A percentile compares a stretch with the other conserved stretches of the same genome.
phyloP scores from a whole-genome alignment of 1,140 invertebrate species.

The Limonius californicus region DNA sequence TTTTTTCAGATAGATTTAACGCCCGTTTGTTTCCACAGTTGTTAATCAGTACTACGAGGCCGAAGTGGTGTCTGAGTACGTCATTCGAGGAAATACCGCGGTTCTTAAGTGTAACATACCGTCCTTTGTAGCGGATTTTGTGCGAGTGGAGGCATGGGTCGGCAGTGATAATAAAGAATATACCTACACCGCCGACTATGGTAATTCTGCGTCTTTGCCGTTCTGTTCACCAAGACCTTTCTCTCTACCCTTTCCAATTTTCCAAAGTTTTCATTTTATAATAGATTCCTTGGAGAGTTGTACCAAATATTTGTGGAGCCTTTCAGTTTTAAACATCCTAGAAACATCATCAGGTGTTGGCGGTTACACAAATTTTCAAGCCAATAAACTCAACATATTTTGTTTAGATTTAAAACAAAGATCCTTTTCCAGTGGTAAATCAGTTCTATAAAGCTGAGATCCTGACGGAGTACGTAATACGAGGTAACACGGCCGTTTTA shows the following conservation, averaged over 20 bases:
- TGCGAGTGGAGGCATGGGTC: constrained; percentile 85
- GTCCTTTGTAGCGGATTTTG: constrained; percentile 87
- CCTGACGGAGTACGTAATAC: constrained; percentile 74
- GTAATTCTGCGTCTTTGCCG: too few species aligned
- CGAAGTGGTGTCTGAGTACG: constrained; percentile 88
- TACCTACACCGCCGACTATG: constrained; percentile 51
- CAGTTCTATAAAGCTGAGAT: constrained; percentile 79
- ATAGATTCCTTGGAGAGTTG: too few species aligned
- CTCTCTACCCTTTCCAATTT: too few species aligned
- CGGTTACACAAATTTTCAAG: not conserved
- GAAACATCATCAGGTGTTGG: too few species aligned
- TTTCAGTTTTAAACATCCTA: too few species aligned
- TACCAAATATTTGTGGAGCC: too few species aligned
- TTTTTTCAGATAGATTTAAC: constrained; percentile 13
- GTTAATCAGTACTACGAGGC: constrained; percentile 88
- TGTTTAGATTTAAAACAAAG: not conserved
- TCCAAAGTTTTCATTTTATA: too few species aligned
- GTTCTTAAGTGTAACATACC: constrained; percentile 91
- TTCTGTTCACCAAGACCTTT: too few species aligned
- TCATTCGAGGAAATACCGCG: constrained; percentile 87
- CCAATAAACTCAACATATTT: not conserved
- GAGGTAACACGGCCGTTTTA: constrained; percentile 72
- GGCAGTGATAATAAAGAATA: constrained; percentile 72
- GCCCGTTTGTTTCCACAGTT: constrained; percentile 61
- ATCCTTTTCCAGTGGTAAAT: constrained; percentile 65